Conservation (phyloP, 2,888 invertebrate genomes). For the Mystacides longicornis region DNA sequence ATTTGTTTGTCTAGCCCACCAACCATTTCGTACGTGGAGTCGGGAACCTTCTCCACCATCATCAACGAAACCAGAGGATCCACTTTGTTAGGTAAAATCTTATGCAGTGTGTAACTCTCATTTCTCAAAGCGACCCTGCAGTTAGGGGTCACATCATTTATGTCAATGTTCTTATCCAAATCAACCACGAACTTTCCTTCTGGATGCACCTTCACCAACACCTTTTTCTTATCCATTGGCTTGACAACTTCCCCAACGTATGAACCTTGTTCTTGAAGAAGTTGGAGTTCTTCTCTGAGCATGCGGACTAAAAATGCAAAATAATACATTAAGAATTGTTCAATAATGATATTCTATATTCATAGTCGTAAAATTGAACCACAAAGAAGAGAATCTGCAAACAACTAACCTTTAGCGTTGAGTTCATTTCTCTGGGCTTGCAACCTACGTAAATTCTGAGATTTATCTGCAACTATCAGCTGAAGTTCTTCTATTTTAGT, state of each 20-base stretch:
- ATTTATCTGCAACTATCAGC: slow-evolving; percentile 93
- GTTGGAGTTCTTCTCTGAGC: slow-evolving; percentile 93
- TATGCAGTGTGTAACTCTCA: slow-evolving; percentile 97
- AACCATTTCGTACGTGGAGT: slow-evolving; percentile 99
- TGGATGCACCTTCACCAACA: slow-evolving; percentile 97
- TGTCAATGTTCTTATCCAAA: slow-evolving; percentile 97
- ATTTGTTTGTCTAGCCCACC: slow-evolving; percentile 99
- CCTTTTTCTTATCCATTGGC: slow-evolving; percentile 99
- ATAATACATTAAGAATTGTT: neutral
- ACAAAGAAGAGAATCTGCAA: no score
- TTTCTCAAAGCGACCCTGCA: slow-evolving; percentile 96
- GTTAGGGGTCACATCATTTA: slow-evolving; percentile 95
- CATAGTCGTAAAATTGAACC: no score
- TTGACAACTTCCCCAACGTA: slow-evolving; percentile 99
- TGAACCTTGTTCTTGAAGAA: slow-evolving; percentile 95
- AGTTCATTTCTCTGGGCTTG: slow-evolving; percentile 98
- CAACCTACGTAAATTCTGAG: slow-evolving; percentile 90
- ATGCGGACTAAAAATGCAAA: slow-evolving; percentile 66
- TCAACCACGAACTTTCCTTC: slow-evolving; percentile 99
- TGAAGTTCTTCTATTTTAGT: slow-evolving; percentile 98
- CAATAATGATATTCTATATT: neutral
- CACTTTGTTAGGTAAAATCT: slow-evolving; percentile 98
- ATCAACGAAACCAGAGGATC: slow-evolving; percentile 98
- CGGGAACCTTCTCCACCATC: slow-evolving; percentile 99
- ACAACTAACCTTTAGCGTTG: slow-evolving; percentile 81